A percentile compares a stretch with the other conserved stretches of the same genome.
phyloP scores from a whole-genome alignment of 2,113 vertebrate species.

The Phrynosoma blainvillii region DNA sequence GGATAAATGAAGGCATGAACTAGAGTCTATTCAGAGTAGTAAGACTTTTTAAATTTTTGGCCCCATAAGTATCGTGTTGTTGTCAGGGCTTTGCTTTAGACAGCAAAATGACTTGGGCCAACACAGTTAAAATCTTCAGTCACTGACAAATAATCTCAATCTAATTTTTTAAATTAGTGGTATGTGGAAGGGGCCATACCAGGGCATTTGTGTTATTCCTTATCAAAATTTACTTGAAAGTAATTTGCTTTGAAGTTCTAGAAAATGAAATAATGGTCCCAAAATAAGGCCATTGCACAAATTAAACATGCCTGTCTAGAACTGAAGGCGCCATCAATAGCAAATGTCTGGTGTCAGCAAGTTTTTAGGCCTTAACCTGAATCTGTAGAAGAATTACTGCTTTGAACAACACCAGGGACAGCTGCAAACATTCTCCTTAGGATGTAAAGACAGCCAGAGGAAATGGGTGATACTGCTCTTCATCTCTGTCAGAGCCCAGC shows the following conservation, averaged over 20 bases:
- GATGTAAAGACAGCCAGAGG: conserved; percentile 65
- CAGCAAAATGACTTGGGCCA: not conserved
- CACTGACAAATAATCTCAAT: conserved; percentile 19
- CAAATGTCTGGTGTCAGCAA: conserved; percentile 52
- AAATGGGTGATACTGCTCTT: conserved; percentile 69
- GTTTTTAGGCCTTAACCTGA: conserved; percentile 35
- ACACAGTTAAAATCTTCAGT: not conserved
- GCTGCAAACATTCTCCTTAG: conserved; percentile 61
- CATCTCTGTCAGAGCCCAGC: conserved; percentile 64
- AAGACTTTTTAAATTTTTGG: not conserved
- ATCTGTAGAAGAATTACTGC: conserved; percentile 54
- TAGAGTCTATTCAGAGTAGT: not conserved
- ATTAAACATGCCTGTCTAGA: conserved; percentile 34
- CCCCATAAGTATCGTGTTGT: not conserved
- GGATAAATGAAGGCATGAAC: not conserved
- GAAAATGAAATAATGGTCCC: not conserved
- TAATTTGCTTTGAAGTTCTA: not conserved
- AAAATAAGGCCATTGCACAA: conserved; percentile 18
- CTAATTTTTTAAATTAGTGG: conserved; percentile 9
- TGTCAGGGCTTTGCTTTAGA: not conserved
- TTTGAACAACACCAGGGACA: conserved; percentile 60
- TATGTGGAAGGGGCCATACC: not conserved
- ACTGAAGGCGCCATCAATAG: conserved; percentile 19
- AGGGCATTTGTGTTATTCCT: not conserved
- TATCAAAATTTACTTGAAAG: conserved; percentile 11